Base-by-base conservation (phyloP, 2,797 vertebrate genomes). In the Buceros bicornis region DNA sequence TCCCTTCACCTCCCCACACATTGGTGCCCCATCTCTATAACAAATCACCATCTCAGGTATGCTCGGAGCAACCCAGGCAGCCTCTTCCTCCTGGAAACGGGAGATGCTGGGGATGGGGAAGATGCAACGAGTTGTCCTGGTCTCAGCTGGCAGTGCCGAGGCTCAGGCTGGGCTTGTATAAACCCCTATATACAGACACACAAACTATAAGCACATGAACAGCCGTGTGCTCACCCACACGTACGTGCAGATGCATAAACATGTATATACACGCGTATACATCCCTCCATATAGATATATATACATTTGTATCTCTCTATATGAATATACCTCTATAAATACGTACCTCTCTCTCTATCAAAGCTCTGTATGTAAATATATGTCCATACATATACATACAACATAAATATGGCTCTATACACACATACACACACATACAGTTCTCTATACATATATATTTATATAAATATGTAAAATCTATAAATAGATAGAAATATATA, bases 21-120 rank as follows among this genome's bases (percentile, higher is more conserved):
- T 71, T 19, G 26, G 18, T 71, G 10, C 15, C 50, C 28, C 31
- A 5, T 29, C 42, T n/a, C n/a, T 57, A 16, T 31, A 73, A 42
- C 2, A 29, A 84, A 84, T 8, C 26, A 9, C 4, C 54, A 7
- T 10, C 65, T 80, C 42, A 2, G 6, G n/a, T 61, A 13, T 26
- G n/a, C 48, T 70, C 60, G 31, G 50, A 35, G 54, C 3, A 48
- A 17, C 5, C 28, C 5, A 2, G 54, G 42, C 29, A 56, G 31
- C 0, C 0, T 37, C 76, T 85, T 24, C 33, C 25, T 64, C n/a
- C 31, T 45, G 81, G 51, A 28, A 57, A 57, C 1, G 6, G 43
- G 51, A 43, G 31, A 7, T 16, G 43, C 8, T 66, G 62, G 31
- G 47, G 24, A 37, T 8, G 7, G 24, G 24, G 66, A 28, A 35